Conservation (phyloP, 2,888 invertebrate species). For the Monochamus alternatus region DNA sequence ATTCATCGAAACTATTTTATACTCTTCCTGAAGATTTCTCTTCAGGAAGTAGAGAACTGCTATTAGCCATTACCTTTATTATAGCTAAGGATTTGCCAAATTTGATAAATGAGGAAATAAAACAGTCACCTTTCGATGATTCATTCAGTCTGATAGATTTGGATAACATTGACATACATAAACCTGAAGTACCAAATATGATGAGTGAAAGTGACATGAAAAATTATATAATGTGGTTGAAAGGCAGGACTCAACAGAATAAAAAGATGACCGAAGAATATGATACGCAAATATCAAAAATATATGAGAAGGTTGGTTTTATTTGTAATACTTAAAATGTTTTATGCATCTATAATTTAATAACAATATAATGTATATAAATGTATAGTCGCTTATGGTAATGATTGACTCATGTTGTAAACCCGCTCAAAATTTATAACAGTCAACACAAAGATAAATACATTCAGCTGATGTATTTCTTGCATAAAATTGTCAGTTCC, state of each 20-base stretch:
- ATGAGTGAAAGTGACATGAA: slow-evolving; percentile 36
- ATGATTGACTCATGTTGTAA: too few species aligned
- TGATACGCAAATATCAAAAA: slow-evolving; percentile 43
- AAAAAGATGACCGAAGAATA: slow-evolving; percentile 41
- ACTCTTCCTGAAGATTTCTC: slow-evolving; percentile 52
- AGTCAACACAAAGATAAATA: too few species aligned
- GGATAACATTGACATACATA: not conserved
- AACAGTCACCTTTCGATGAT: slow-evolving; percentile 42
- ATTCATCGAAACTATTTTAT: slow-evolving; percentile 65
- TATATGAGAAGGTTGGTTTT: slow-evolving; percentile 44
- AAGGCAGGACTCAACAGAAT: slow-evolving; percentile 42
- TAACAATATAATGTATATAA: too few species aligned
- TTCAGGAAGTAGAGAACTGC: slow-evolving; percentile 61
- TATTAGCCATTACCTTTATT: slow-evolving; percentile 67
- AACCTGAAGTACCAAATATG: slow-evolving; percentile 24
- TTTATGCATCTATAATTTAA: too few species aligned
- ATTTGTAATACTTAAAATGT: too few species aligned
- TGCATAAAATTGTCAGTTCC: too few species aligned
- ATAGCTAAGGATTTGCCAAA: slow-evolving; percentile 61
- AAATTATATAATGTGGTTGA: slow-evolving; percentile 47
- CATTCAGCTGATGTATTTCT: too few species aligned
- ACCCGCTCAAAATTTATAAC: too few species aligned
- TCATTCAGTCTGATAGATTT: slow-evolving; percentile 13
- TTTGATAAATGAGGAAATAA: slow-evolving; percentile 55
- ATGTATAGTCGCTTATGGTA: too few species aligned